phyloP scores from a whole-genome alignment of 1,140 invertebrate species.

The Camponotus floridanus region DNA sequence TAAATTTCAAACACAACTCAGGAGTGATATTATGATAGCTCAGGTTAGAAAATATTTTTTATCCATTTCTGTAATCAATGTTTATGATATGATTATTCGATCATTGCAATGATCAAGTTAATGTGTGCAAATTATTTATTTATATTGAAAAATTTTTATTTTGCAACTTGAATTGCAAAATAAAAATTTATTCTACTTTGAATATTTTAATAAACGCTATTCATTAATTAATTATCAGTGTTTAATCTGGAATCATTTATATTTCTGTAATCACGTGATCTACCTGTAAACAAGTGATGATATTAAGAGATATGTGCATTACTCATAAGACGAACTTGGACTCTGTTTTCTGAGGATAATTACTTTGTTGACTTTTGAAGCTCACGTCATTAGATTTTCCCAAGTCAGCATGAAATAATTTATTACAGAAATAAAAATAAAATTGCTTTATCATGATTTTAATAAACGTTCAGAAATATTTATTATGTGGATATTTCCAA shows the following conservation, averaged over 20 bases:
- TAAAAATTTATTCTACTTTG: not conserved
- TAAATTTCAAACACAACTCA: not conserved
- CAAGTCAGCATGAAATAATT: not conserved
- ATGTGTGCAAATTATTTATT: not conserved
- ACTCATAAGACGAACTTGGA: not conserved
- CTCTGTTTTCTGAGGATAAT: conserved; percentile 40
- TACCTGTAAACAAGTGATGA: conserved; percentile 23
- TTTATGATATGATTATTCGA: not conserved
- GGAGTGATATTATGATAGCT: not conserved
- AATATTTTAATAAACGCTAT: not conserved
- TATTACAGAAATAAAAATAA: not conserved
- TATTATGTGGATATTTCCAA: not conserved
- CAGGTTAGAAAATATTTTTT: not conserved
- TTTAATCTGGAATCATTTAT: conserved; percentile 23
- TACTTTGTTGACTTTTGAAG: conserved; percentile 33
- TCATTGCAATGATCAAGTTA: not conserved
- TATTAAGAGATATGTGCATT: not conserved
- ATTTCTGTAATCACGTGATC: not conserved
- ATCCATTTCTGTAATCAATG: not conserved
- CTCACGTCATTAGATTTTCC: conserved; percentile 20
- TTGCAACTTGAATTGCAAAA: not conserved
- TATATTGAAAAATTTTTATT: not conserved
- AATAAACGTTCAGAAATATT: not conserved
- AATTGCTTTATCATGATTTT: not conserved
- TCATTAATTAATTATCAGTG: conserved; percentile 7